These are phyloP conservation scores for Ceratosolen solmsi DNA, from an alignment of 1,140 invertebrate species.

Conservation along the genomic window DNA sequence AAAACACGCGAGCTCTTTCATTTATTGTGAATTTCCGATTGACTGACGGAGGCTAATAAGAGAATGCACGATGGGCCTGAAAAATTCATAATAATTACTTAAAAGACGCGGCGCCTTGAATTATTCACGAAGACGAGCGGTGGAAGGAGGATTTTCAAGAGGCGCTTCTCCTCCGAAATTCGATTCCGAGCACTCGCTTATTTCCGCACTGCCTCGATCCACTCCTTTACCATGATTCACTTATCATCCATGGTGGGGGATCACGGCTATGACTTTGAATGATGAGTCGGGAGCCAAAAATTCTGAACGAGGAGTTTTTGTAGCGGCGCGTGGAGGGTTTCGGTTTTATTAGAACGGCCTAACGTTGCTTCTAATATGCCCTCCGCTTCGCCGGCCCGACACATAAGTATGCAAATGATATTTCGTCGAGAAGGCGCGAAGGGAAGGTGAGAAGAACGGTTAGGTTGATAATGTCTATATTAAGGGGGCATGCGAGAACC, in stretches of 20 bases:
- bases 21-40: slow-evolving; percentile 17
- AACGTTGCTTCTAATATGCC: not conserved
- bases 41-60: slow-evolving; percentile 16
- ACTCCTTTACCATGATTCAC: not conserved
- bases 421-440: not conserved
- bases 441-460: not conserved
- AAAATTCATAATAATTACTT: slow-evolving; percentile 17
- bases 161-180: not conserved
- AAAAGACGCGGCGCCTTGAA: not conserved
- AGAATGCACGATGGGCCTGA: not conserved
- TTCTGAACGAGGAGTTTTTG: not conserved
- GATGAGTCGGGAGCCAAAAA: not conserved
- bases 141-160: not conserved
- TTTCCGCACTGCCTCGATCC: not conserved
- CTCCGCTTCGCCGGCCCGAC: no score
- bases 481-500: not conserved
- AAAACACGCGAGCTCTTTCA: not conserved
- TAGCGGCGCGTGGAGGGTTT: not conserved
- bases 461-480: not conserved
- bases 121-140: no score
- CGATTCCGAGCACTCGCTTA: not conserved
- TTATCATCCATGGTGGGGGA: not conserved
- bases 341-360: not conserved
- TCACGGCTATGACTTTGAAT: not conserved
- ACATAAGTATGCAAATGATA: not conserved